A percentile compares a stretch with the other conserved stretches of the same genome.
These are phyloP conservation scores for Premnoplex brunnescens DNA, from an alignment of 2,797 vertebrate genomes.

Conservation along the genomic window DNA sequence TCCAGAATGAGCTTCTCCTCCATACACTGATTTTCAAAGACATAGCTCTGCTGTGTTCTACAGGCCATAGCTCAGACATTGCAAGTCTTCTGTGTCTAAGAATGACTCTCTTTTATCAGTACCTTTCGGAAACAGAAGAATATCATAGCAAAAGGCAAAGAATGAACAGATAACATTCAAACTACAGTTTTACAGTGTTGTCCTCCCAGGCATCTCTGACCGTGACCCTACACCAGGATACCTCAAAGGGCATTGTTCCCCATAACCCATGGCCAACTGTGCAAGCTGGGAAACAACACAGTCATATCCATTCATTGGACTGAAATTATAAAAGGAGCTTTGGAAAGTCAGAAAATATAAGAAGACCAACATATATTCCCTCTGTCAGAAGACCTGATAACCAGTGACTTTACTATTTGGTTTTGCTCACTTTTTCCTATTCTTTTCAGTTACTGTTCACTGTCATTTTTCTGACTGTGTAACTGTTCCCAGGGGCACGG, in stretches of 20 bases:
- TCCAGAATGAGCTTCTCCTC: background rate
- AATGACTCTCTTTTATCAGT: background rate
- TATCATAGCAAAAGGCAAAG: background rate
- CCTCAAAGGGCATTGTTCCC: background rate
- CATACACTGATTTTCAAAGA: background rate
- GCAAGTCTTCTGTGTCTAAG: background rate
- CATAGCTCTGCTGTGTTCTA: background rate
- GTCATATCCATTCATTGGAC: background rate
- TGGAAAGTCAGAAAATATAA: background rate
- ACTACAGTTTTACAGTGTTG: background rate
- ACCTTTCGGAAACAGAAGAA: background rate
- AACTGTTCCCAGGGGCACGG: background rate
- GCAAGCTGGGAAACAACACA: background rate
- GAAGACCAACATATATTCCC: background rate
- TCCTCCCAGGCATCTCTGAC: background rate
- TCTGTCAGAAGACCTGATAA: background rate
- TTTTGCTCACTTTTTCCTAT: background rate
- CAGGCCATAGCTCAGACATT: background rate
- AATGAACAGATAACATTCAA: background rate
- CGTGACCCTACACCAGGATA: background rate
- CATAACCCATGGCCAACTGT: background rate
- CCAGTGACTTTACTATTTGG: background rate
- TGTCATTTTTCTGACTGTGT: background rate
- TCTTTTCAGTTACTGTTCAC: background rate
- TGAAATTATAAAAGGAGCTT: background rate